Conservation (phyloP, 92 coral and sea anemone genomes). For the Chrysogorgia sp. region DNA sequence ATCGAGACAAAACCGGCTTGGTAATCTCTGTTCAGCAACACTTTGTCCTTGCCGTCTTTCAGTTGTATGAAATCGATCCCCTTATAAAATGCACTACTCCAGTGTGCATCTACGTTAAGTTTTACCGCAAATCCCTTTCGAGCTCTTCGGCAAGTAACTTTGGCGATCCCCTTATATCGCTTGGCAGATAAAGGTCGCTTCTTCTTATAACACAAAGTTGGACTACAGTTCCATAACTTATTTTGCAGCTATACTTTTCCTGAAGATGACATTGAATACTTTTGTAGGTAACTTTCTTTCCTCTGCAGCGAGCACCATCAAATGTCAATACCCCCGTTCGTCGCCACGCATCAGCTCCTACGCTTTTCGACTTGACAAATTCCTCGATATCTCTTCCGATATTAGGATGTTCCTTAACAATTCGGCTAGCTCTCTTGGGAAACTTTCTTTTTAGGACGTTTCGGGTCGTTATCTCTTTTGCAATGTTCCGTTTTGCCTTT, state of each 20-base stretch:
- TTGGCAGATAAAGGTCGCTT: constrained; percentile 24
- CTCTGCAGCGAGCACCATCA: constrained; percentile 36
- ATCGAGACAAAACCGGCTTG: constrained; percentile 66
- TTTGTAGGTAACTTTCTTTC: constrained; percentile 37
- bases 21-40: constrained; percentile 53
- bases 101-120: constrained; percentile 32
- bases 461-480: constrained; percentile 10
- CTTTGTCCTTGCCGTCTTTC: constrained; percentile 55
- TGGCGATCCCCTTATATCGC: constrained; percentile 17
- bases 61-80: constrained; percentile 50
- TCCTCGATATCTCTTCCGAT: constrained; percentile 54
- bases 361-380: constrained; percentile 19
- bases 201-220: constrained; percentile 28
- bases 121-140: constrained; percentile 23
- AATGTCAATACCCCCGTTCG: constrained; percentile 59
- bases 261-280: constrained; percentile 27
- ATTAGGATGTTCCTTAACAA: too few relatives aligned
- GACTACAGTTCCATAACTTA: constrained; percentile 25
- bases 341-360: constrained; percentile 65
- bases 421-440: constrained; percentile 41
- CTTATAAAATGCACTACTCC: constrained; percentile 43
- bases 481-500: constrained; percentile 6
- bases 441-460: constrained; percentile 44
- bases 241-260: constrained; percentile 1
- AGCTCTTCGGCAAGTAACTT: constrained; percentile 18